These are phyloP conservation scores for Phataginus tetradactyla DNA, from an alignment of 2,797 vertebrate genomes.

Conservation along the genomic window DNA sequence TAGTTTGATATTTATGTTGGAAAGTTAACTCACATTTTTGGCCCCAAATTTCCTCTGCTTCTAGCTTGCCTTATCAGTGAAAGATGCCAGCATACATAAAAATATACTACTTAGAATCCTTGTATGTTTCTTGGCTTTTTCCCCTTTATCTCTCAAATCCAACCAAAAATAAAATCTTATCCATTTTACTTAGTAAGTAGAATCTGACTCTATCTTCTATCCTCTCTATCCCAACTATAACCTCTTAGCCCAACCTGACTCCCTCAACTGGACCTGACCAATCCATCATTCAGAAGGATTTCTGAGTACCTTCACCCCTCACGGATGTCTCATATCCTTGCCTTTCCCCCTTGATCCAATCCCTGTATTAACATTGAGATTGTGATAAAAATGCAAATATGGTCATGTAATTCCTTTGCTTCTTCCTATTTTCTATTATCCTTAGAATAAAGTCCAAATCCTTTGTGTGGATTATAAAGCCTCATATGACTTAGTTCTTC, in stretches of 20 bases:
- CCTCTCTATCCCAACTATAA: neutral
- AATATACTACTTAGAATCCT: neutral
- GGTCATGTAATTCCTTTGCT: neutral
- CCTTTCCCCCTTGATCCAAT: neutral
- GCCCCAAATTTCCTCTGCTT: neutral
- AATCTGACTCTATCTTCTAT: neutral
- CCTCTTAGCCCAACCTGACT: neutral
- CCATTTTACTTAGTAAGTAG: neutral
- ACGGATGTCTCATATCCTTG: neutral
- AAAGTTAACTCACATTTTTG: neutral
- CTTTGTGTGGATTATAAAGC: neutral
- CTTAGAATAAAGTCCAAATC: neutral
- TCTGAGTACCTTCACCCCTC: neutral
- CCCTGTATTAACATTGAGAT: neutral
- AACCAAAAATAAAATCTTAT: neutral
- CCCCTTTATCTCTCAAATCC: neutral
- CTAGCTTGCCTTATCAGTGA: neutral
- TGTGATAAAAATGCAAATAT: neutral
- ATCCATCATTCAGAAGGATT: neutral
- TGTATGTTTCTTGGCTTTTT: neutral
- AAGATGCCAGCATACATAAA: neutral
- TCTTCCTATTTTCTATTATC: neutral
- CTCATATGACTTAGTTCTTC: neutral
- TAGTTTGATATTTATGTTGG: neutral
- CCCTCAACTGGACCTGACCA: neutral